Conservation (phyloP, 2,888 invertebrate species). For the Eustalomyia histrio region DNA sequence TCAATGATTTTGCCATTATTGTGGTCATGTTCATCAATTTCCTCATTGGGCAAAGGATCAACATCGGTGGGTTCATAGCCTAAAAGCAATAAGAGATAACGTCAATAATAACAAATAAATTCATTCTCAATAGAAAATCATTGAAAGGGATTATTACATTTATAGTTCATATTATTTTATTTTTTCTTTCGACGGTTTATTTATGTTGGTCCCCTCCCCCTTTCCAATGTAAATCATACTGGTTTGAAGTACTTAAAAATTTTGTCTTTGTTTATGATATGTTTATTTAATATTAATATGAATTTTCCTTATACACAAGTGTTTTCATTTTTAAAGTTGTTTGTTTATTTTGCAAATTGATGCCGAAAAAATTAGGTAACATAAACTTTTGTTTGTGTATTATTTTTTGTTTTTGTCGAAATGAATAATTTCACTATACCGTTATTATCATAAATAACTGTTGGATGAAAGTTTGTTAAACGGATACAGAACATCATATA, state of each 20-base stretch:
- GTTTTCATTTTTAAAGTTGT: not conserved
- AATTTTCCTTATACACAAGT: not conserved
- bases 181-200: not conserved
- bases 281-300: slow-evolving; percentile 5
- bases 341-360: slow-evolving; percentile 12
- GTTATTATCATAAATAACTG: too few species aligned
- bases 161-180: not conserved
- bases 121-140: not conserved
- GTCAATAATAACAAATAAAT: not conserved
- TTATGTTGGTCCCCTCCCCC: not conserved
- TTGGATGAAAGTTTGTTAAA: too few species aligned
- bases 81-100: slow-evolving; percentile 1
- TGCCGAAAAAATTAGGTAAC: not conserved
- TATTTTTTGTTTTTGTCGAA: too few species aligned
- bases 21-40: slow-evolving; percentile 70
- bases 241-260: not conserved
- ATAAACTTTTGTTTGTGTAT: not conserved
- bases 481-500: too few species aligned
- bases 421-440: too few species aligned
- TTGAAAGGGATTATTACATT: not conserved
- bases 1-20: slow-evolving; percentile 66
- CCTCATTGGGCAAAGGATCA: slow-evolving; percentile 77
- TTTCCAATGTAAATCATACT: too few species aligned
- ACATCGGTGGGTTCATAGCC: slow-evolving; percentile 69
- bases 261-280: not conserved